phyloP scores from a whole-genome alignment of 2,888 invertebrate species.

The Griposia aprilina region DNA sequence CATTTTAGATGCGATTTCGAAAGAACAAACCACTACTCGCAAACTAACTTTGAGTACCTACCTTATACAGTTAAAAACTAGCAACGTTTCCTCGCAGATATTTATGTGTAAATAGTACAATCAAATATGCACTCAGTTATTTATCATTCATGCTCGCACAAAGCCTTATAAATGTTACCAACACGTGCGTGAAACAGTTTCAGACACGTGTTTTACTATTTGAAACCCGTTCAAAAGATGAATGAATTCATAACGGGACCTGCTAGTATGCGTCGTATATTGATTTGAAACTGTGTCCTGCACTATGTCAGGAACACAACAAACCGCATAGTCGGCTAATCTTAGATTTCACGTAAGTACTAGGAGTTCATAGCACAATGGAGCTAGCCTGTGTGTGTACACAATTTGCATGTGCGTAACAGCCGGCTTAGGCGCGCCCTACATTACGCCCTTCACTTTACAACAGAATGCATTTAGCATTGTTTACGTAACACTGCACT shows the following conservation, averaged over 20 bases:
- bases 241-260: constrained; percentile 45
- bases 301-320: constrained; percentile 50
- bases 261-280: constrained; percentile 36
- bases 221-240: constrained; percentile 41
- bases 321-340: constrained; percentile 41
- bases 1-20: constrained; percentile 23
- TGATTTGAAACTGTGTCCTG: constrained; percentile 49
- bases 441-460: constrained; percentile 74
- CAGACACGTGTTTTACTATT: constrained; percentile 44
- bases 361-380: constrained; percentile 56
- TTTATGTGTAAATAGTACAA: constrained; percentile 16
- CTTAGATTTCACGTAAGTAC: constrained; percentile 57
- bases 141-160: constrained; percentile 35
- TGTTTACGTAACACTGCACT: constrained; percentile 70
- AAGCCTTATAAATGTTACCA: constrained; percentile 21
- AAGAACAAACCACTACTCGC: constrained; percentile 6
- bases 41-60: background rate
- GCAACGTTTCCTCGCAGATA: background rate
- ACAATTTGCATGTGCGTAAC: constrained; percentile 63
- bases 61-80: background rate
- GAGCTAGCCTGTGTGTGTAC: constrained; percentile 50
- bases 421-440: constrained; percentile 69
- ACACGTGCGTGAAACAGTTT: constrained; percentile 42
- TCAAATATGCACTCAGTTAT: constrained; percentile 19
- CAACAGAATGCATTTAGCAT: constrained; percentile 70